Conservation (phyloP, 2,797 vertebrate species). For the Adrianichthys oophorus region DNA sequence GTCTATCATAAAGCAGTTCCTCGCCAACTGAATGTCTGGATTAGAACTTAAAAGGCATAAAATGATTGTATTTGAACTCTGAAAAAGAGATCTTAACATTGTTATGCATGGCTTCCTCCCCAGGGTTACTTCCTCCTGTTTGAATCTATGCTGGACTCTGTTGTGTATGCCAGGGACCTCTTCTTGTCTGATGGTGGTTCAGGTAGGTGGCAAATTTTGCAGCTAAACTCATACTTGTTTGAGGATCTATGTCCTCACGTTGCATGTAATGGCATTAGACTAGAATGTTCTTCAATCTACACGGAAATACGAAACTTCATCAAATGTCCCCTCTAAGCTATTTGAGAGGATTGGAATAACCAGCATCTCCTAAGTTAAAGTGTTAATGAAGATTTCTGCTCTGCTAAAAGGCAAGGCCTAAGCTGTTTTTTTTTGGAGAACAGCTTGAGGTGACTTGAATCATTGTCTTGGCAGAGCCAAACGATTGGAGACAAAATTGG, state of each 20-base stretch:
- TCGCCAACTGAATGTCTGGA: not conserved
- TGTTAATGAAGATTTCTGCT: not conserved
- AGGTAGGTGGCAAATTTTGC: constrained; percentile 72
- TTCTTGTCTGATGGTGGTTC: constrained; percentile 88
- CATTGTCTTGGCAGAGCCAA: too few relatives aligned
- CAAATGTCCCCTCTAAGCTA: too few relatives aligned
- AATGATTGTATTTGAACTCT: not conserved
- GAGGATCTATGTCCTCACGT: not conserved
- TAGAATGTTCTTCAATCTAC: not conserved
- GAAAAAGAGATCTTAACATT: not conserved
- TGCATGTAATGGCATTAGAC: not conserved
- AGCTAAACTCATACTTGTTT: not conserved
- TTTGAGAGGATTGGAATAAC: too few relatives aligned
- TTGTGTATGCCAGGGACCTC: constrained; percentile 88
- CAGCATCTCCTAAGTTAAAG: too few relatives aligned
- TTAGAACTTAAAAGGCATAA: too few relatives aligned
- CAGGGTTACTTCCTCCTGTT: constrained; percentile 98
- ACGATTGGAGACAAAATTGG: too few relatives aligned
- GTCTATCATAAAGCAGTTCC: constrained; percentile 29
- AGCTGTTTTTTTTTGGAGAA: not conserved
- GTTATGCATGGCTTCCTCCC: constrained; percentile 18
- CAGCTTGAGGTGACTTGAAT: too few relatives aligned
- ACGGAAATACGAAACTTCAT: too few relatives aligned
- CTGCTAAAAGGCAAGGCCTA: not conserved
- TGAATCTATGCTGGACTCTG: constrained; percentile 97